Conservation (phyloP, 1,140 invertebrate genomes). For the Aphaenogaster floridana region DNA sequence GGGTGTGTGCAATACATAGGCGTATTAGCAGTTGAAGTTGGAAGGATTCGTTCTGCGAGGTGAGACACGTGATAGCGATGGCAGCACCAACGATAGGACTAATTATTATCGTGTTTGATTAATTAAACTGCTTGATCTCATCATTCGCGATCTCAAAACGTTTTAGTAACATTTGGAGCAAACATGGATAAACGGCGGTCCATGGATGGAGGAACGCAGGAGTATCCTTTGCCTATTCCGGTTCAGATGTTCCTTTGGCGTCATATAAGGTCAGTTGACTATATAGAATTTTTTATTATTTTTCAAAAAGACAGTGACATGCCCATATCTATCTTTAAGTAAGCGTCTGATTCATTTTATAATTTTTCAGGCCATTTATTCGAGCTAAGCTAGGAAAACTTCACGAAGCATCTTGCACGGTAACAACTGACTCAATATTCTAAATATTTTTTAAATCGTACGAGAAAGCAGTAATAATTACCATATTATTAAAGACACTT, state of each 20-base stretch:
- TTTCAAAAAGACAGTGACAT: neutral
- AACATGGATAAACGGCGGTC: slow-evolving; percentile 83
- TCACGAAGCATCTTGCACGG: slow-evolving; percentile 98
- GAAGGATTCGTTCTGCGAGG: slow-evolving; percentile 39
- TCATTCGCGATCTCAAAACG: neutral
- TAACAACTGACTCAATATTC: slow-evolving; percentile 87
- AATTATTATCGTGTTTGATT: neutral
- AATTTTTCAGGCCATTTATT: slow-evolving; percentile 92
- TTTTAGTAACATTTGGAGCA: slow-evolving; percentile 52
- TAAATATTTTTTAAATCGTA: slow-evolving; percentile 11
- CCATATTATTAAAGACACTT: neutral
- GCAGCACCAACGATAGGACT: neutral
- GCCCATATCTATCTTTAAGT: neutral
- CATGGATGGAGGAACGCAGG: slow-evolving; percentile 87
- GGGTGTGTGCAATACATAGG: slow-evolving; percentile 37
- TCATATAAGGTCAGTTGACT: slow-evolving; percentile 92
- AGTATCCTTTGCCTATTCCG: slow-evolving; percentile 96
- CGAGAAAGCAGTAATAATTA: neutral
- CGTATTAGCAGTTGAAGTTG: neutral
- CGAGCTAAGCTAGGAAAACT: slow-evolving; percentile 97
- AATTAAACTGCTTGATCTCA: neutral
- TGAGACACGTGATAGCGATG: slow-evolving; percentile 68
- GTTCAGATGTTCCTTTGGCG: slow-evolving; percentile 99
- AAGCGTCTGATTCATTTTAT: slow-evolving; percentile 31
- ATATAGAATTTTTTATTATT: neutral